A percentile compares a stretch with the other conserved stretches of the same genome.
Conservation (phyloP, 2,113 vertebrate species). For the Scophthalmus maximus region DNA sequence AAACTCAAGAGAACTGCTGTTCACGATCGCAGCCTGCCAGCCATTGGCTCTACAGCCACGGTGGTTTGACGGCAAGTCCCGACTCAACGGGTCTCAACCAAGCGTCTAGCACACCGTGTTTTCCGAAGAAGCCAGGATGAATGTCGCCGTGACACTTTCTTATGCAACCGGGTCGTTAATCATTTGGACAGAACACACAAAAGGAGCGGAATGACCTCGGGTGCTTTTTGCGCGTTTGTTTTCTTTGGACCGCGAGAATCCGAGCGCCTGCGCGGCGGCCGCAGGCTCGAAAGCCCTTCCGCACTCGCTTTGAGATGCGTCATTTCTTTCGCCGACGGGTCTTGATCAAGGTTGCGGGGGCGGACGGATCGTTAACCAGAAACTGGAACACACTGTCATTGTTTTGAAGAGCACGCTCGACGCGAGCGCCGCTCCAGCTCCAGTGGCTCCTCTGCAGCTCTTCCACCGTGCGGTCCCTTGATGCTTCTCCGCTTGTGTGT, state of each 20-base stretch:
- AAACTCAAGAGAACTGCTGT: no score
- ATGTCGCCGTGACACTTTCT: neutral
- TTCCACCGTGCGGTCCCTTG: conserved; percentile 72
- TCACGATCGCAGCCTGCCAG: no score
- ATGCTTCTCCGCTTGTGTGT: conserved; percentile 73
- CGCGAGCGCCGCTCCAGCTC: conserved; percentile 44
- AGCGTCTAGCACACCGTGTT: no score
- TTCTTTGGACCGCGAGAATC: neutral
- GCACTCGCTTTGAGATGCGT: conserved; percentile 21
- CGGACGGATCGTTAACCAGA: conserved; percentile 62
- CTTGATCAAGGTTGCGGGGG: conserved; percentile 62
- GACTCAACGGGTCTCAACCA: no score
- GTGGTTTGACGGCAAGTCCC: no score
- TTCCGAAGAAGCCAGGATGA: neutral
- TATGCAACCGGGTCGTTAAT: rapidly evolving
- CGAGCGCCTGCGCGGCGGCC: neutral
- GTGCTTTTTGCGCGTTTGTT: no score
- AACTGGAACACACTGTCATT: conserved; percentile 70
- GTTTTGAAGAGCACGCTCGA: conserved; percentile 63
- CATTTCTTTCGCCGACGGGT: conserved; percentile 31
- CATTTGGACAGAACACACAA: neutral
- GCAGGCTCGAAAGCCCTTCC: neutral
- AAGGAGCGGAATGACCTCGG: neutral
- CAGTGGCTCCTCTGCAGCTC: conserved; percentile 62
- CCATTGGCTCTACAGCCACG: no score